A percentile compares a stretch with the other conserved stretches of the same genome.
Evolutionary conservation across 2,113 vertebrate genomes (phyloP).

Genomic region (Catharus fuscescens): DNA sequence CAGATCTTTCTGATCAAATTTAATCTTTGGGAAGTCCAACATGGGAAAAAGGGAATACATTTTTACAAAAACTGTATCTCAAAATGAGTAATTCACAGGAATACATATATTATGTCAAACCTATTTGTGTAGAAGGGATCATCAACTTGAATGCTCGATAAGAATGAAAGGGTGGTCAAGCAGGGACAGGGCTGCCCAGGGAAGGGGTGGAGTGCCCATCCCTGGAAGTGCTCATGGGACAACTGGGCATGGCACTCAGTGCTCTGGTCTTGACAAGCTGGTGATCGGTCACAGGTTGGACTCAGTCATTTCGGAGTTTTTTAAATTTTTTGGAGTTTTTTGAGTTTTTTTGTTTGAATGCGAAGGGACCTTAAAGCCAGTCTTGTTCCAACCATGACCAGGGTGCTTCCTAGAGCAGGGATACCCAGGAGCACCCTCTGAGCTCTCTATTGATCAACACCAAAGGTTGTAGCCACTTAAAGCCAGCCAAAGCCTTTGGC

Average conservation of each 20-base stretch:
- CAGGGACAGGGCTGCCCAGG: neutral
- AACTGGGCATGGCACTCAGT: neutral
- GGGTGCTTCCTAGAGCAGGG: neutral
- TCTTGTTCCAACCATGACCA: neutral
- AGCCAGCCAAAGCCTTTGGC: neutral
- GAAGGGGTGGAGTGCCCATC: neutral
- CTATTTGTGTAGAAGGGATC: neutral
- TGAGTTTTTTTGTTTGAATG: neutral
- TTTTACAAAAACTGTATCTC: neutral
- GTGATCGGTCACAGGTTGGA: neutral
- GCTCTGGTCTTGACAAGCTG: neutral
- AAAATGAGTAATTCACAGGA: neutral
- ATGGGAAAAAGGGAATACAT: neutral
- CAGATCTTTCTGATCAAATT: neutral
- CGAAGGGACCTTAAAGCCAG: neutral
- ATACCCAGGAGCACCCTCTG: neutral
- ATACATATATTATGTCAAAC: neutral
- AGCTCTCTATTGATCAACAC: neutral
- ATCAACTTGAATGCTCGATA: neutral
- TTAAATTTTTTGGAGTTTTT: neutral
- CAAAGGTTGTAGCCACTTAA: neutral
- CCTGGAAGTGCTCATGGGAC: neutral
- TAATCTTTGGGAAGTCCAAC: neutral
- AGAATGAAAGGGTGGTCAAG: neutral
- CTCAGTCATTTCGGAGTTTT: neutral